Evolutionary conservation across 2,888 invertebrate genomes (phyloP), one percentile per base, ranked within the genome.

Genomic region (Eupithecia subumbrata): DNA sequence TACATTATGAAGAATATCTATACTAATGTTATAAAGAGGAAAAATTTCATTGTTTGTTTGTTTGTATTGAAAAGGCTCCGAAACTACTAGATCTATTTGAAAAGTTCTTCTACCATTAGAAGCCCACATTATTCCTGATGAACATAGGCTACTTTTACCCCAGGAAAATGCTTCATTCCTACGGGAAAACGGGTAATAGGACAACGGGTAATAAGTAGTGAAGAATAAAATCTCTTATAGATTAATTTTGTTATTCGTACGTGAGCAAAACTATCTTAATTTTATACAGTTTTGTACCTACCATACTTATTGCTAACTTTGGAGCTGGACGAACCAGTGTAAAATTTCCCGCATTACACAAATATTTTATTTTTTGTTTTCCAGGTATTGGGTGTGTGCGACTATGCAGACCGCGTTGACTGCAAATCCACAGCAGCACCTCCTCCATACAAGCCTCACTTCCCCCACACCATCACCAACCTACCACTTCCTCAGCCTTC

Each of bases 341-440:
- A 52, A n/a, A 22, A 22, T 11, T 22, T 22, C 56, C 56, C 22
- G 22, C 4, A 37, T 14, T 12, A 43, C 43, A n/a, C 22, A 43
- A 43, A 7, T 34, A n/a, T 14, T 12, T n/a, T n/a, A n/a, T n/a
- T 40, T 22, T 67, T 18, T 43, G 12, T 40, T 22, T 94, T 95
- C 76, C 89, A 96, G 96, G 89, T 91, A 71, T 88, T 96, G 7
- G 96, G 96, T 45, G 95, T 96, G 25, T 97, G 97, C 80, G 97
- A 97, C 85, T 97, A 96, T 81, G 92, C 95, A 0, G 89, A 95
- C 68, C 93, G 95, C 73, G 96, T 96, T 0, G 95, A 96, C 83
- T 97, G 96, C 64, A 72, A 76, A 83, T 78, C 70, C 73, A 76
- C 77, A 9, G 66, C 83, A 11, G 75, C 77, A 16, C 52, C 78